Evolutionary conservation across 2,113 vertebrate genomes (phyloP).

Genomic region (Halcyon malimbica): DNA sequence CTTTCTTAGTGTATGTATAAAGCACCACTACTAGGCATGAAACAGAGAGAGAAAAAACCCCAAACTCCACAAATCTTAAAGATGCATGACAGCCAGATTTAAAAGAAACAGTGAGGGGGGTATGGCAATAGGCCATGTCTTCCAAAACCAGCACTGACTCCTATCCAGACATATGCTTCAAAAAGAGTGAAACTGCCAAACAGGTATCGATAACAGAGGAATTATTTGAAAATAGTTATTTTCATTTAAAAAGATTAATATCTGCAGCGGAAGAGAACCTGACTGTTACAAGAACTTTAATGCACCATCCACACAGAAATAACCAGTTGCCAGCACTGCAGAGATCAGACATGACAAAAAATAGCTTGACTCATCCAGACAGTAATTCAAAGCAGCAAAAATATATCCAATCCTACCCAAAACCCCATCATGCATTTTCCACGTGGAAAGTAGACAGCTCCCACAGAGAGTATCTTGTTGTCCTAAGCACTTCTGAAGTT

Average conservation of each 20-base stretch:
- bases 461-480: conserved; percentile 50
- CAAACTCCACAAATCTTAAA: background rate
- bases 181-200: conserved; percentile 6
- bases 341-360: conserved; percentile 36
- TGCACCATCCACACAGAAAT: background rate
- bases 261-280: background rate
- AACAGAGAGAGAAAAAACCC: background rate
- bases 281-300: background rate
- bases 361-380: conserved; percentile 53
- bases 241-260: background rate
- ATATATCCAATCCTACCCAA: conserved; percentile 36
- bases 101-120: conserved; percentile 48
- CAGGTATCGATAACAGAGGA: conserved; percentile 9
- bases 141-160: conserved; percentile 19
- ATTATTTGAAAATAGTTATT: background rate
- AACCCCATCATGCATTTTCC: conserved; percentile 46
- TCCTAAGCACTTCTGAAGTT: conserved; percentile 34
- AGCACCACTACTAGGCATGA: background rate
- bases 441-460: conserved; percentile 13
- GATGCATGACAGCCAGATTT: background rate
- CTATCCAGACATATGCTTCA: conserved; percentile 23
- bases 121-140: conserved; percentile 39
- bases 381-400: conserved; percentile 65
- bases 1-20: background rate
- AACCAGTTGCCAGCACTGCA: background rate